phyloP scores from a whole-genome alignment of 2,797 vertebrate genomes.

The Peromyscus aztecus region DNA sequence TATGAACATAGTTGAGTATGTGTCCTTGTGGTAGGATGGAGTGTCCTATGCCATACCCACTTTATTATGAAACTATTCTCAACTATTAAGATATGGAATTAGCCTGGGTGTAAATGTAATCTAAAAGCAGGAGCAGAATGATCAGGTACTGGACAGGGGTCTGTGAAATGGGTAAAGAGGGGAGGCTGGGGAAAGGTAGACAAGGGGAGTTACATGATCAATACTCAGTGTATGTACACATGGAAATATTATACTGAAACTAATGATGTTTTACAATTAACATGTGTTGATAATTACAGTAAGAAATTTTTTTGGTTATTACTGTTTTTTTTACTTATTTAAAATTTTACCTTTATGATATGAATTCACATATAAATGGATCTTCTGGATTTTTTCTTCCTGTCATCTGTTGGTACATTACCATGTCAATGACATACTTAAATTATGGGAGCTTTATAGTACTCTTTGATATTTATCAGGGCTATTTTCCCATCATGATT shows the following conservation, averaged over 20 bases:
- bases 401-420: neutral
- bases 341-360: neutral
- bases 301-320: neutral
- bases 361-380: neutral
- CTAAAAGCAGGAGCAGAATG: neutral
- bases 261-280: neutral
- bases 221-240: neutral
- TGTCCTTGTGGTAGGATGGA: neutral
- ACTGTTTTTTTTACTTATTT: neutral
- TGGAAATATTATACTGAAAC: neutral
- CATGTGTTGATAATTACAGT: neutral
- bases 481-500: neutral
- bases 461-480: neutral
- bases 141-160: neutral
- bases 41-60: neutral
- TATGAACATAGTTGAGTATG: neutral
- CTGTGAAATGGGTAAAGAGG: neutral
- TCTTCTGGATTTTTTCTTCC: neutral
- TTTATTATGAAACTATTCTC: neutral
- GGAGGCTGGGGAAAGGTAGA: neutral
- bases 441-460: neutral
- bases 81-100: neutral
- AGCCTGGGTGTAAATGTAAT: neutral
- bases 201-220: too few relatives aligned
- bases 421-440: neutral